Base-by-base conservation (phyloP, 2,888 invertebrate genomes). In the Stenotaenia linearis region DNA sequence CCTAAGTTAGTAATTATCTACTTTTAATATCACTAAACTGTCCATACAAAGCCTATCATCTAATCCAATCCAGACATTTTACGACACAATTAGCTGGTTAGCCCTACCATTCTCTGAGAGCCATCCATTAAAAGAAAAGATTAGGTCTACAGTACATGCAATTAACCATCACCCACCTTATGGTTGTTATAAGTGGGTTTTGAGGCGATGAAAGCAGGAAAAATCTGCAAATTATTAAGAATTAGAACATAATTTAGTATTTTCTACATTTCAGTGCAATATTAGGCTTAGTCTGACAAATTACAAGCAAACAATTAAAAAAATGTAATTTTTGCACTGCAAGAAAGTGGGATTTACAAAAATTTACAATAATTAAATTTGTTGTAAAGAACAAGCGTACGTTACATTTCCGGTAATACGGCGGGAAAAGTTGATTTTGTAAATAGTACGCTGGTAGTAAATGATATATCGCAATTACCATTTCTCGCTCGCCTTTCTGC, bases 161-260 rank as follows among this genome's bases (percentile, higher is more conserved):
- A 69, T 69, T 69, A 61, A 69, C 69, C 69, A 69, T 69, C 69
- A 69, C 69, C 69, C 69, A 69, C 69, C 69, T 69, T 69, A 69
- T 69, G 69, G 69, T 69, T 69, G 69, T 69, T 69, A 69, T 69
- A 69, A 69, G 69, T 69, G 69, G 69, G 69, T 69, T 69, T 25
- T 69, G 69, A 69, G 69, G 69, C 69, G 69, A 69, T n/a, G 69
- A 69, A 69, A 69, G 25, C 69, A 23, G 69, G 69, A n/a, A 69
- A 69, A 28, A 69, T 69, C 69, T 69, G 69, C 28, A 69, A 69
- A 69, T 69, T 69, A 69, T 69, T 69, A 69, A 69, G 69, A 69
- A 25, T 69, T 28, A 23, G 25, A 25, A n/a, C 12, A 18, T 45
- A 9, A 45, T 25, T 25, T 28, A 50, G 18, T 50, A 50, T 15